phyloP scores from a whole-genome alignment of 1,140 invertebrate species.

The Leptinotarsa texana region DNA sequence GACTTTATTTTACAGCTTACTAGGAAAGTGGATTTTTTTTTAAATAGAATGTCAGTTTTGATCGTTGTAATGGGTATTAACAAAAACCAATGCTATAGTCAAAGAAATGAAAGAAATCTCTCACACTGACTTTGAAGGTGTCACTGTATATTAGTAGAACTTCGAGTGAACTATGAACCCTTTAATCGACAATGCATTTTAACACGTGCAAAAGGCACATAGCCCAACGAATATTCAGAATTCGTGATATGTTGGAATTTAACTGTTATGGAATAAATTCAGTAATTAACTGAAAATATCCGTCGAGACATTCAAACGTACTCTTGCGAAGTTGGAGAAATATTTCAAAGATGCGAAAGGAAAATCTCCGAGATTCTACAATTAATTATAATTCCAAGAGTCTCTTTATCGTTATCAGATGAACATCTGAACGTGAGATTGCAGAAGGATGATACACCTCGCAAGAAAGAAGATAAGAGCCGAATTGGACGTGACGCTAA shows the following conservation, averaged over 20 bases:
- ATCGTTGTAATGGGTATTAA: too few species aligned
- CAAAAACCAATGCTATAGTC: too few species aligned
- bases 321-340: slow-evolving; percentile 7
- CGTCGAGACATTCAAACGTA: slow-evolving; percentile 13
- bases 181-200: too few species aligned
- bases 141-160: too few species aligned
- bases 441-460: slow-evolving; percentile 15
- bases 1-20: too few species aligned
- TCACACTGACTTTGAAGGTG: too few species aligned
- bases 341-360: slow-evolving; percentile 24
- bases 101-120: too few species aligned
- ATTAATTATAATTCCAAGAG: slow-evolving; percentile 30
- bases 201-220: not conserved
- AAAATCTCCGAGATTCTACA: slow-evolving; percentile 25
- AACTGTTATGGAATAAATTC: slow-evolving; percentile 15
- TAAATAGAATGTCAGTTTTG: too few species aligned
- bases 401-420: slow-evolving; percentile 20
- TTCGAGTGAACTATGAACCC: too few species aligned
- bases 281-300: slow-evolving; percentile 23
- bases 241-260: slow-evolving; percentile 13
- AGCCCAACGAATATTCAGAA: not conserved
- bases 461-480: slow-evolving; percentile 15
- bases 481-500: slow-evolving; percentile 16
- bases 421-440: slow-evolving; percentile 19
- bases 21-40: too few species aligned